phyloP scores from a whole-genome alignment of 2,113 vertebrate genomes.

The Mus spicilegus region DNA sequence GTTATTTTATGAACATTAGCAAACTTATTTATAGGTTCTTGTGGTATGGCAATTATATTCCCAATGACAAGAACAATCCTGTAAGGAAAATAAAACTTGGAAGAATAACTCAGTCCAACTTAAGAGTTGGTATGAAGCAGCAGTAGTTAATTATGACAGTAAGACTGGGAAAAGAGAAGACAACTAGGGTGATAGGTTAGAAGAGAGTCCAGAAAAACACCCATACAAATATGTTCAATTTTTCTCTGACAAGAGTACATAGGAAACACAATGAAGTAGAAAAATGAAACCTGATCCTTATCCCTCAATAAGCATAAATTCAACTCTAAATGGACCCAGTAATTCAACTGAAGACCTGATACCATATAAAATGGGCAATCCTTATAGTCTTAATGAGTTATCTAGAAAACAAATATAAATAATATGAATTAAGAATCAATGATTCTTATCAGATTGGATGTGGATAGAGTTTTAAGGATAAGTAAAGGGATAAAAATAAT shows the following conservation, averaged over 20 bases:
- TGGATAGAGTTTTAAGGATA: too few relatives aligned
- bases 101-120: neutral
- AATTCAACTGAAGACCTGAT: neutral
- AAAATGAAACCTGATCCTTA: neutral
- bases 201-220: neutral
- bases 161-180: neutral
- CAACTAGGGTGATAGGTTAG: neutral
- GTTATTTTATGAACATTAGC: neutral
- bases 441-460: too few relatives aligned
- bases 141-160: neutral
- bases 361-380: too few relatives aligned
- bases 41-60: neutral
- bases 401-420: too few relatives aligned
- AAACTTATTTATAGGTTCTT: neutral
- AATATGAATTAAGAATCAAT: too few relatives aligned
- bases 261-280: neutral
- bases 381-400: too few relatives aligned
- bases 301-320: neutral
- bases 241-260: neutral
- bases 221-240: neutral
- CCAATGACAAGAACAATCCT: neutral
- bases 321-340: neutral
- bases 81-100: neutral
- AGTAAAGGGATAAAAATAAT: too few relatives aligned
- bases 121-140: neutral